Percentiles rank a stretch among this genome's conserved stretches.
These are phyloP conservation scores for Coregonus suidteri DNA, from an alignment of 2,797 vertebrate genomes.

Conservation along the genomic window DNA sequence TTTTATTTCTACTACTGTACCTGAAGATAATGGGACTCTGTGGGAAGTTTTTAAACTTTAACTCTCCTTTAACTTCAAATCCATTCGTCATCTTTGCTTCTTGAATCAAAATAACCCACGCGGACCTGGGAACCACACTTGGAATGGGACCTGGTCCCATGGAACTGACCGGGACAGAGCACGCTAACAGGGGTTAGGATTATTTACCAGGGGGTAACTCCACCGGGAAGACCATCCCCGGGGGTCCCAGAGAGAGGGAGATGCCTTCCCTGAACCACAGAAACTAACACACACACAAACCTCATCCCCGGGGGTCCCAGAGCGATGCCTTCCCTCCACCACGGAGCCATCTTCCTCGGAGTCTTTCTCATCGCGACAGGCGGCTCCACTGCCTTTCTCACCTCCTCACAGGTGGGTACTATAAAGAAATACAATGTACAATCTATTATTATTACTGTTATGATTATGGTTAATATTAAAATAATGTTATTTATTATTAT, in stretches of 20 bases:
- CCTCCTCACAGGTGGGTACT: constrained; percentile 50
- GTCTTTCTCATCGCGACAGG: constrained; percentile 82
- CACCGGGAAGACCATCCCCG: not conserved
- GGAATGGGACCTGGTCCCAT: constrained; percentile 12
- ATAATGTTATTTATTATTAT: not conserved
- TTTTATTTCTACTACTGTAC: not conserved
- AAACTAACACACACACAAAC: not conserved
- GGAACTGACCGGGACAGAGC: constrained; percentile 37
- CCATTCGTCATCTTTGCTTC: not conserved
- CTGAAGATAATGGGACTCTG: not conserved
- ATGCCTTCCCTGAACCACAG: not conserved
- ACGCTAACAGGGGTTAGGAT: constrained; percentile 32
- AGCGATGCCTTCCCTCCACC: constrained; percentile 81
- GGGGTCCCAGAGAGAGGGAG: not conserved
- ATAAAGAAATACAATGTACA: not conserved
- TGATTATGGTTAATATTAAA: not conserved
- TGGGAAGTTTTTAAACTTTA: not conserved
- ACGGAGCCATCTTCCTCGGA: constrained; percentile 79
- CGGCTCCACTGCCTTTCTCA: constrained; percentile 79
- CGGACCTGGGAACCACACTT: not conserved
- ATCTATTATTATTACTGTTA: not conserved
- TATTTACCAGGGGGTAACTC: not conserved
- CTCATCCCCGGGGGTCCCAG: constrained; percentile 23
- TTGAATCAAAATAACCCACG: not conserved
- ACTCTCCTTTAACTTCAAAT: not conserved